Evolutionary conservation across 2,113 vertebrate genomes (phyloP).

Genomic region (Gyps fulvus): DNA sequence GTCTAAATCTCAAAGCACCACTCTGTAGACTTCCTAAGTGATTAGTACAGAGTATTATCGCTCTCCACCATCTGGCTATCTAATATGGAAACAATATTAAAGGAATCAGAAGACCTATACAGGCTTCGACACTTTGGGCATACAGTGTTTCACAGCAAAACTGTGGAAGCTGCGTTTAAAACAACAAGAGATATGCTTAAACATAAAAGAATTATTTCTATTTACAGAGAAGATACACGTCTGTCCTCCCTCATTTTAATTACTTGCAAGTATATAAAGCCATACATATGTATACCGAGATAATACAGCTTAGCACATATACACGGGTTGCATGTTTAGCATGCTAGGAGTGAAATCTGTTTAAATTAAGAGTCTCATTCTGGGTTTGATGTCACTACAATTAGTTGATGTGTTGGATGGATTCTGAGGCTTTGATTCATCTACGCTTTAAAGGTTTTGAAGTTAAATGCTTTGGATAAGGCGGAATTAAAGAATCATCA

Average conservation of each 20-base stretch:
- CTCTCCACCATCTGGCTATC: conserved; percentile 73
- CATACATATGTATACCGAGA: not conserved
- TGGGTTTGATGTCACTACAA: not conserved
- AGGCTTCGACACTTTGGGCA: not conserved
- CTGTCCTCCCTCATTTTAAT: not conserved
- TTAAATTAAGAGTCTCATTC: conserved; percentile 22
- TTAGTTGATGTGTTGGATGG: conserved; percentile 15
- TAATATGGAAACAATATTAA: conserved; percentile 63
- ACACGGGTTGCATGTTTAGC: not conserved
- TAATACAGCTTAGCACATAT: conserved; percentile 12
- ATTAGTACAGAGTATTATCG: conserved; percentile 72
- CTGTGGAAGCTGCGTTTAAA: not conserved
- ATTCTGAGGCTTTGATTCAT: conserved; percentile 36
- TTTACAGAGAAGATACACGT: accelerated
- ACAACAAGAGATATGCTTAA: not conserved
- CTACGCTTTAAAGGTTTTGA: conserved; percentile 6
- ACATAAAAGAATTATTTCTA: not conserved
- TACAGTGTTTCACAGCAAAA: not conserved
- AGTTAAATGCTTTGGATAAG: conserved; percentile 20
- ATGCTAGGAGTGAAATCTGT: not conserved
- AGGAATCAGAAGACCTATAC: conserved; percentile 43
- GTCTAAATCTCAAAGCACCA: conserved; percentile 63
- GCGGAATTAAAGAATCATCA: not conserved
- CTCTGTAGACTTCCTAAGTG: conserved; percentile 70
- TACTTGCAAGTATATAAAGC: not conserved